Percentiles rank a stretch among this genome's conserved stretches.
Evolutionary conservation across 2,113 vertebrate species (phyloP).

Genomic region (Mesocricetus auratus): DNA sequence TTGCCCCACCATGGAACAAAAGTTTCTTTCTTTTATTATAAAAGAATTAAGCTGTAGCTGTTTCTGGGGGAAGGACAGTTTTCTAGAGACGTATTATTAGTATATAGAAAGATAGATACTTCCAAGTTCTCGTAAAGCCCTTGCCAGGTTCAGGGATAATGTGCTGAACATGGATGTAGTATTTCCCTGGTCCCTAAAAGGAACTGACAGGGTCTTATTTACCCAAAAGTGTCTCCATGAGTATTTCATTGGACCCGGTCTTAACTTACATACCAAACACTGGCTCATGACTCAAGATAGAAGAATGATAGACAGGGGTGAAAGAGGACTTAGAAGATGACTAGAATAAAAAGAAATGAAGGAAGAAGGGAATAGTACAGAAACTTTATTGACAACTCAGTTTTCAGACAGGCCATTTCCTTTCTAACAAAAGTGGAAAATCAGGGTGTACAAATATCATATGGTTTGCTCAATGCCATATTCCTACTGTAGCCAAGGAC

Average conservation of each 20-base stretch:
- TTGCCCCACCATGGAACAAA: not conserved
- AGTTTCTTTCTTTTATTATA: not conserved
- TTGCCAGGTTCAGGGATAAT: not conserved
- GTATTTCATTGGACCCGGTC: not conserved
- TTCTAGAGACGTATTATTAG: not conserved
- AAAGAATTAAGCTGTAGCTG: not conserved
- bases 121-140: not conserved
- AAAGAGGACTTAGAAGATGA: not conserved
- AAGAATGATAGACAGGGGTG: not conserved
- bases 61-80: not conserved
- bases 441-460: not conserved
- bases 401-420: not conserved
- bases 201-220: not conserved
- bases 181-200: not conserved
- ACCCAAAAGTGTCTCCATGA: not conserved
- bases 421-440: constrained; percentile 25
- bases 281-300: not conserved
- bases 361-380: fast-evolving
- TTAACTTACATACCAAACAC: not conserved
- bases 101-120: not conserved
- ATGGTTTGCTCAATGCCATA: not conserved
- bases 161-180: too few species aligned
- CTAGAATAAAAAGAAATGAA: not conserved
- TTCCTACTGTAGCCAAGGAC: fast-evolving
- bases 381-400: not conserved